Base-by-base conservation (phyloP, 1,140 invertebrate species). In the Trypoxylus dichotomus region DNA sequence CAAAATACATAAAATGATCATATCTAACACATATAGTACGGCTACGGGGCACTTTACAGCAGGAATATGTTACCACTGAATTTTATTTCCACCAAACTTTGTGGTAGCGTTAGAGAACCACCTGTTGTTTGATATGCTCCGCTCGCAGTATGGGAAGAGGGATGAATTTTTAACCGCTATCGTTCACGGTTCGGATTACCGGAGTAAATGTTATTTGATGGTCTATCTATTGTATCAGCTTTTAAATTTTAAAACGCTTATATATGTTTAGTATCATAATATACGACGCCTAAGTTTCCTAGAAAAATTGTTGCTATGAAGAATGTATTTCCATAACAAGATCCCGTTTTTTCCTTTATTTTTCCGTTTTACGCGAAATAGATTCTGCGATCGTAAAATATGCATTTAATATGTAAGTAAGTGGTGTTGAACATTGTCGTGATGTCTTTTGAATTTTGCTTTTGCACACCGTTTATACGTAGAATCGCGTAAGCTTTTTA, bases 11-110 rank as follows among this genome's bases (percentile, higher is more conserved):
- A 68, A 68, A n/a, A 68, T 29, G 60, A 68, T 29, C 60, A 15
- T 29, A 24, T 29, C 7, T 8, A 6, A 24, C 60, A 68, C 60
- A n/a, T n/a, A 68, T 29, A 68, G 21, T 25, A 68, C 24, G 24
- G 24, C 27, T 68, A 68, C 60, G 60, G 15, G 8, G 60, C 25
- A 13, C 27, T 68, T 68, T 68, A 68, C 60, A 24, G 13, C 60
- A 15, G 60, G 24, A 68, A 68, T 68, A 68, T 68, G 60, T 68
- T 68, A 68, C 25, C 60, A 29, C 60, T 27, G 60, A 68, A 68
- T 68, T 68, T 68, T 68, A 13, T 68, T 68, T 68, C 60, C 60
- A 27, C 60, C 60, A 68, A 68, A 68, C 21, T 68, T 68, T 68
- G 11, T 68, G 60, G 24, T 68, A 24, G 60, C 60, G 60, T 68